Evolutionary conservation across 2,888 invertebrate species (phyloP).

Genomic region (Melitaea athalia): DNA sequence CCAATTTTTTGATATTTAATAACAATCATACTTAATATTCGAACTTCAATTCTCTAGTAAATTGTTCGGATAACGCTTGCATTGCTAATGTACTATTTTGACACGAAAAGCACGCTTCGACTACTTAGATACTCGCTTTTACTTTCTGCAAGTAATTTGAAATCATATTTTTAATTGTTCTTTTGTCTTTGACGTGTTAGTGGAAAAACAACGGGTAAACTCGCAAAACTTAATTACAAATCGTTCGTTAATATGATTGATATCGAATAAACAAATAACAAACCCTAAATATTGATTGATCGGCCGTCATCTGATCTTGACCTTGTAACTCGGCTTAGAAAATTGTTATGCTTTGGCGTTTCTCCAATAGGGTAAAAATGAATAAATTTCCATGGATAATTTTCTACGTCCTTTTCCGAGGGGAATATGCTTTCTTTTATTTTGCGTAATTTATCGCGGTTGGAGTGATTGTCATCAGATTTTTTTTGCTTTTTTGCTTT

Average conservation of each 20-base stretch:
- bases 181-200: not conserved
- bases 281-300: not conserved
- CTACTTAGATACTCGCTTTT: too few relatives aligned
- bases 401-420: constrained; percentile 25
- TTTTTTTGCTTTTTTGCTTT: not conserved
- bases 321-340: constrained; percentile 4
- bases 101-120: too few relatives aligned
- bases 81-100: too few relatives aligned
- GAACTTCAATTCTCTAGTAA: too few relatives aligned
- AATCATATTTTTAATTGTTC: too few relatives aligned
- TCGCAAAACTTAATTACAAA: not conserved
- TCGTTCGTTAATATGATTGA: not conserved
- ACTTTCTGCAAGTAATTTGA: too few relatives aligned
- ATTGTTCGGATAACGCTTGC: too few relatives aligned
- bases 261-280: not conserved
- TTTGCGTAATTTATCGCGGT: constrained; percentile 6
- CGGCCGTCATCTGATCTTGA: not conserved
- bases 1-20: too few relatives aligned
- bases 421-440: constrained; percentile 10
- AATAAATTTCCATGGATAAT: constrained; percentile 32
- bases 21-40: too few relatives aligned
- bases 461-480: constrained; percentile 11
- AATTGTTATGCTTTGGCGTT: constrained; percentile 19
- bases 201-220: not conserved
- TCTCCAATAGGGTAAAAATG: constrained; percentile 31